A percentile compares a stretch with the other conserved stretches of the same genome.
Evolutionary conservation across 2,888 invertebrate genomes (phyloP).

Genomic region (Cabera pusaria): DNA sequence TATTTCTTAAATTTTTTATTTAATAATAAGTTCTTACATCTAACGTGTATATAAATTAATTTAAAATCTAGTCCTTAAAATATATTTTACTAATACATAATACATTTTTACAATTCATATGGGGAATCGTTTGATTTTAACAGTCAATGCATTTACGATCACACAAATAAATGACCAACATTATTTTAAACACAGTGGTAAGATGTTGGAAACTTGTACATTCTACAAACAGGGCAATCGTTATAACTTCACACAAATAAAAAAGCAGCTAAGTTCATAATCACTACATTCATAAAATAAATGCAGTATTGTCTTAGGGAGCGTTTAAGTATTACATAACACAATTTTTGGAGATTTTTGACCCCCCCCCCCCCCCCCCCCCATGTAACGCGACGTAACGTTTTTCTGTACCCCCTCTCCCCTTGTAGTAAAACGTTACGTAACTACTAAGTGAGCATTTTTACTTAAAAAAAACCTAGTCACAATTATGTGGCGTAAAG

Average conservation of each 20-base stretch:
- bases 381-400: no score
- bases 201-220: no score
- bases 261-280: not conserved
- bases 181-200: no score
- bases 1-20: slow-evolving; percentile 45
- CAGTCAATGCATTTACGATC: slow-evolving; percentile 10
- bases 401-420: no score
- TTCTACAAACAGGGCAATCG: slow-evolving; percentile 1
- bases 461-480: no score
- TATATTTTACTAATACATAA: slow-evolving; percentile 31
- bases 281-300: slow-evolving; percentile 28
- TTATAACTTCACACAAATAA: slow-evolving; percentile 1
- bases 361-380: no score
- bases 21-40: slow-evolving; percentile 48
- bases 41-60: slow-evolving; percentile 56
- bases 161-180: slow-evolving; percentile 3
- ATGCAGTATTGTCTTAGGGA: slow-evolving; percentile 25
- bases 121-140: slow-evolving; percentile 20
- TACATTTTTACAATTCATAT: slow-evolving; percentile 29
- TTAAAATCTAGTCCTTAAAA: slow-evolving; percentile 51
- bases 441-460: no score
- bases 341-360: no score
- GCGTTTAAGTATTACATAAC: no score
- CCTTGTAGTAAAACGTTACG: no score
- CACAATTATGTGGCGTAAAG: no score